A percentile compares a stretch with the other conserved stretches of the same genome.
These are phyloP conservation scores for Cylloceria caligata DNA, from an alignment of 2,888 invertebrate genomes.

Conservation along the genomic window DNA sequence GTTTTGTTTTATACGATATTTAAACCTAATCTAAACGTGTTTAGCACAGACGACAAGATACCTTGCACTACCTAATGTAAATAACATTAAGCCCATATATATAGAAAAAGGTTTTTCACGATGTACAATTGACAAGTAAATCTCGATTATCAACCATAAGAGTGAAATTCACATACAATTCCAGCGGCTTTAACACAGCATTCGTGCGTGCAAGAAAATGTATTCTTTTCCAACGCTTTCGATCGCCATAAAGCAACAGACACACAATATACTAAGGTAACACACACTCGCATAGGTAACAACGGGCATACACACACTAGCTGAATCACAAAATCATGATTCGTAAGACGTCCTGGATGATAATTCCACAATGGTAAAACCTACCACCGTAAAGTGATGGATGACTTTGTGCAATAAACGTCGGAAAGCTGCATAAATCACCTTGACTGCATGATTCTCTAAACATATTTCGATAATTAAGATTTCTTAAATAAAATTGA, in stretches of 20 bases:
- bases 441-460: not conserved
- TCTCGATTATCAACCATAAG: slow-evolving; percentile 31
- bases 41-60: no score
- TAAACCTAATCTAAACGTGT: no score
- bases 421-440: not conserved
- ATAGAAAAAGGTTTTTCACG: slow-evolving; percentile 5
- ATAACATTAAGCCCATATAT: not conserved
- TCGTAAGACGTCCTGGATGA: slow-evolving; percentile 10
- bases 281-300: no score
- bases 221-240: slow-evolving; percentile 57
- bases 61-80: not conserved
- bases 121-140: slow-evolving; percentile 11
- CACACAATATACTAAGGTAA: not conserved
- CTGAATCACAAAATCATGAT: slow-evolving; percentile 17
- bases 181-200: slow-evolving; percentile 45
- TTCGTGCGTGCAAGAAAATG: slow-evolving; percentile 53
- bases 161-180: slow-evolving; percentile 29
- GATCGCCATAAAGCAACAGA: slow-evolving; percentile 48
- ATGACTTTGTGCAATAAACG: slow-evolving; percentile 20
- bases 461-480: not conserved
- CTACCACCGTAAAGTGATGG: slow-evolving; percentile 27
- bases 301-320: not conserved
- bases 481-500: not conserved
- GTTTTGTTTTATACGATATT: no score
- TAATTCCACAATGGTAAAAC: not conserved